Percentiles rank a stretch among this genome's conserved stretches.
These are phyloP conservation scores for Linhomoeus sp. DNA, from an alignment of 2,888 invertebrate genomes.

Conservation along the genomic window DNA sequence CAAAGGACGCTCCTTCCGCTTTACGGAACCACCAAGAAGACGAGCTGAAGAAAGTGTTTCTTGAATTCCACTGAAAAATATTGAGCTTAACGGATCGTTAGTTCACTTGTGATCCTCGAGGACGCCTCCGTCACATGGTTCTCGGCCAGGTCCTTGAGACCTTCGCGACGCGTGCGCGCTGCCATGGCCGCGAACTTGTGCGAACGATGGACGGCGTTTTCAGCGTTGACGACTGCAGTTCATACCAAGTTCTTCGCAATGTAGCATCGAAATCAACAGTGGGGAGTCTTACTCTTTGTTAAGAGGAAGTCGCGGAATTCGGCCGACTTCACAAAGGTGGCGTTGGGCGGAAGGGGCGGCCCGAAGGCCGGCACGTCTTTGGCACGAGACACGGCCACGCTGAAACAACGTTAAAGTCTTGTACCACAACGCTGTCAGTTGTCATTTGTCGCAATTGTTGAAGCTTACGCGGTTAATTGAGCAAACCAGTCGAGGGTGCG, in stretches of 20 bases:
- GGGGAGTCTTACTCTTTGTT: slow-evolving; percentile 71
- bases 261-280: no score
- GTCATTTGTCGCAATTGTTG: not conserved
- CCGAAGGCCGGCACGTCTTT: slow-evolving; percentile 89
- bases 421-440: not conserved
- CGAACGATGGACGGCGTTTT: slow-evolving; percentile 82
- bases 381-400: slow-evolving; percentile 47
- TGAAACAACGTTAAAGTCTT: no score
- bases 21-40: slow-evolving; percentile 24
- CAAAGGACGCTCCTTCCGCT: slow-evolving; percentile 47
- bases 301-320: slow-evolving; percentile 83
- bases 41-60: slow-evolving; percentile 14
- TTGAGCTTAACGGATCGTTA: not conserved
- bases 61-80: not conserved
- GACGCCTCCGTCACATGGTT: slow-evolving; percentile 38
- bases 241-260: not conserved
- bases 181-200: slow-evolving; percentile 95
- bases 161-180: slow-evolving; percentile 77
- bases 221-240: slow-evolving; percentile 62
- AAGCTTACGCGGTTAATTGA: no score
- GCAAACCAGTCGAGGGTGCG: no score
- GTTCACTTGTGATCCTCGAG: not conserved
- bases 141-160: slow-evolving; percentile 70
- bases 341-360: slow-evolving; percentile 71
- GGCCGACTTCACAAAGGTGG: slow-evolving; percentile 65